phyloP scores from a whole-genome alignment of 64 coral and sea anemone genomes.

The Acropora tenuis region DNA sequence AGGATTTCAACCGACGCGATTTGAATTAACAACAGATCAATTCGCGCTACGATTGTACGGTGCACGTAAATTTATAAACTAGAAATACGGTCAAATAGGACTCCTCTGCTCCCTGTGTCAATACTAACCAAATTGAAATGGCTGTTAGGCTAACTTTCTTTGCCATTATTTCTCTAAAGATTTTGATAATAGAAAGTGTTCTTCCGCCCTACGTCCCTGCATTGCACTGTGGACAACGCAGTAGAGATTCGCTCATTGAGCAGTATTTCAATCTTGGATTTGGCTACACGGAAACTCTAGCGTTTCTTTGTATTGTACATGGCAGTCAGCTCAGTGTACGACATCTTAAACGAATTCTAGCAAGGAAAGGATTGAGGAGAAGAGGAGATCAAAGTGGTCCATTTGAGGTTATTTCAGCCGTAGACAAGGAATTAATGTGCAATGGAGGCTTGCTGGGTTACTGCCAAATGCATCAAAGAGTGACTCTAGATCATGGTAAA shows the following conservation, averaged over 20 bases:
- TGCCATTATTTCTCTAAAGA: background rate
- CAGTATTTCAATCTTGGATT: conserved; percentile 44
- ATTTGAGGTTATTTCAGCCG: conserved; percentile 56
- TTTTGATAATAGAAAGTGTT: conserved; percentile 2
- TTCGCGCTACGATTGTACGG: no score
- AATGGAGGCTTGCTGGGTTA: conserved; percentile 52
- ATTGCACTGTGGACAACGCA: background rate
- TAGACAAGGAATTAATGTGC: conserved; percentile 32
- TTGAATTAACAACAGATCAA: no score
- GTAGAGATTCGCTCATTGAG: conserved; percentile 12
- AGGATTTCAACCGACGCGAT: no score
- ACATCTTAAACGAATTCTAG: conserved; percentile 65
- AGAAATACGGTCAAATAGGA: no score
- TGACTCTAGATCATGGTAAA: conserved; percentile 40
- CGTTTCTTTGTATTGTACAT: conserved; percentile 23
- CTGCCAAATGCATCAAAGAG: conserved; percentile 70
- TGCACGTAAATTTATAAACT: no score
- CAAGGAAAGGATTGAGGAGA: conserved; percentile 54
- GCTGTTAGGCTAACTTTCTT: background rate
- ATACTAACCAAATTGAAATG: background rate
- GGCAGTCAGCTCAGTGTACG: conserved; percentile 60
- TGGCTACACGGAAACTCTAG: conserved; percentile 28
- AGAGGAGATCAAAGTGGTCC: conserved; percentile 19
- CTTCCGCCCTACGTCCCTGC: conserved; percentile 37
- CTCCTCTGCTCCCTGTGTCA: no score